Conservation (phyloP, 2,113 vertebrate species). For the Tragelaphus imberbis region DNA sequence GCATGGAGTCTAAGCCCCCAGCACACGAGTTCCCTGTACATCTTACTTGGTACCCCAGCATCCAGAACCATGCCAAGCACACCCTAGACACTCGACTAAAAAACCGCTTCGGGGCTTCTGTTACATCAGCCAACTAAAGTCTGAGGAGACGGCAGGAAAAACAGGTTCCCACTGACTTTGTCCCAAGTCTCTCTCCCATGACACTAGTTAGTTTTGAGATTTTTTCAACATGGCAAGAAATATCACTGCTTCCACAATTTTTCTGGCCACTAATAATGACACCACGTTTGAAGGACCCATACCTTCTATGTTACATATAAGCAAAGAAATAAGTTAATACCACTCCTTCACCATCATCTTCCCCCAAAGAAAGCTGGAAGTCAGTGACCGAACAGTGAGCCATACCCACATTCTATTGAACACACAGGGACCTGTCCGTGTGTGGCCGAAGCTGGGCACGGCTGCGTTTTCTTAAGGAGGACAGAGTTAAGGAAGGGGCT, state of each 20-base stretch:
- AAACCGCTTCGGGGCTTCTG: not conserved
- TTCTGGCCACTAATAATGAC: not conserved
- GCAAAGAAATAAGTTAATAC: not conserved
- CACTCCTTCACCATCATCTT: not conserved
- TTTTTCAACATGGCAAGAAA: not conserved
- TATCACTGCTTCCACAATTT: not conserved
- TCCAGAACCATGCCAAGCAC: not conserved
- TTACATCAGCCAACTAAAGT: not conserved
- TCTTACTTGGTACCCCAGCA: not conserved
- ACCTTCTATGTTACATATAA: not conserved
- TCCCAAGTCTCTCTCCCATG: not conserved
- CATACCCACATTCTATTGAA: rapidly evolving
- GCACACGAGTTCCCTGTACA: rapidly evolving
- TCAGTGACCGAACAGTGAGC: not conserved
- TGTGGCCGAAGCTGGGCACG: not conserved
- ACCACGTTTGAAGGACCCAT: not conserved
- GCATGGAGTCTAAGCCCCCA: not conserved
- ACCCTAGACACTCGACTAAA: not conserved
- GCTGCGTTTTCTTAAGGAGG: not conserved
- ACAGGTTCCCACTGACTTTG: too few species aligned
- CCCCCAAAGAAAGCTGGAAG: not conserved
- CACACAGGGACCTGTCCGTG: not conserved
- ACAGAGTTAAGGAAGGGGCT: not conserved
- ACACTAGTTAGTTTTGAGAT: not conserved
- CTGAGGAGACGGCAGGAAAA: not conserved